Conservation (phyloP, 2,113 vertebrate species). For the Lepus europaeus region DNA sequence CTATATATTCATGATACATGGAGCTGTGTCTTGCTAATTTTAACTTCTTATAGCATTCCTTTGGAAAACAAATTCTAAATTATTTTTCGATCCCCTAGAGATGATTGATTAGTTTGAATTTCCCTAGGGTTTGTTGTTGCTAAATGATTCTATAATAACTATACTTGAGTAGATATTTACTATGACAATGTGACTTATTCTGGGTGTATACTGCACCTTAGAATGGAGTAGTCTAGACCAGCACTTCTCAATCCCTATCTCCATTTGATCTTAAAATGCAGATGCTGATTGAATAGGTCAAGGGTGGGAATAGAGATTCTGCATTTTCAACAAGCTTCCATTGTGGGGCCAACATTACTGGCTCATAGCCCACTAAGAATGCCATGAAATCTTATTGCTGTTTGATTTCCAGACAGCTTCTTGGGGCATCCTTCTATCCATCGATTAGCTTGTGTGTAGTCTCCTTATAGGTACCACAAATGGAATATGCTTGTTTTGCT, state of each 20-base stretch:
- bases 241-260: neutral
- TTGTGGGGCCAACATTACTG: neutral
- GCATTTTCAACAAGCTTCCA: neutral
- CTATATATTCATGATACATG: neutral
- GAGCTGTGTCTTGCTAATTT: neutral
- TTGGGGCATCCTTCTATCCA: neutral
- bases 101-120: constrained; percentile 60
- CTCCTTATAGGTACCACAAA: neutral
- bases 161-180: neutral
- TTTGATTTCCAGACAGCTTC: neutral
- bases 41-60: constrained; percentile 29
- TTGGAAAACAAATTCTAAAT: constrained; percentile 27
- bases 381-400: neutral
- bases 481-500: neutral
- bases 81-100: neutral
- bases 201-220: neutral
- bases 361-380: fast-evolving
- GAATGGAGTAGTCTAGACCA: neutral
- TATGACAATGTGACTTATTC: neutral
- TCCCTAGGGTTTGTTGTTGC: neutral
- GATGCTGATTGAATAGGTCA: neutral
- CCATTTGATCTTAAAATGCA: neutral
- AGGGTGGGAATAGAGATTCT: neutral
- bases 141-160: neutral
- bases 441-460: fast-evolving